Conservation (phyloP, 2,888 invertebrate genomes). For the Lottia scabra region DNA sequence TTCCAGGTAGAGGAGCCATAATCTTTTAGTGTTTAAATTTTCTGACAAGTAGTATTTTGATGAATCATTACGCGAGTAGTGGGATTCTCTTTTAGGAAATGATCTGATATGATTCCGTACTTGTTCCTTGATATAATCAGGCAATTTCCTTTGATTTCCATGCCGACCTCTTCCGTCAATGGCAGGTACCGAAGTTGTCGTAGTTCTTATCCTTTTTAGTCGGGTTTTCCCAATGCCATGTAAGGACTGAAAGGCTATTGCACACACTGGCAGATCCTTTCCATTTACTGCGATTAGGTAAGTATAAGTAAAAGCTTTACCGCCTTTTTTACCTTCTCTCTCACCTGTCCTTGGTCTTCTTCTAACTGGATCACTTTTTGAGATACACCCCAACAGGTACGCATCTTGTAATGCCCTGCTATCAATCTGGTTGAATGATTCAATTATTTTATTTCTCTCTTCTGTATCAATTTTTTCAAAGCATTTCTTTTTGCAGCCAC, state of each 20-base stretch:
- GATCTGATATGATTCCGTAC: slow-evolving; percentile 1
- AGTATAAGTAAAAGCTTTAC: slow-evolving; percentile 6
- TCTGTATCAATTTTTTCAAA: slow-evolving; percentile 3
- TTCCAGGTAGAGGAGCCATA: slow-evolving; percentile 23
- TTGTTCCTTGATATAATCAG: slow-evolving; percentile 13
- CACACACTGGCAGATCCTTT: no score
- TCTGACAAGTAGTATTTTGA: no score
- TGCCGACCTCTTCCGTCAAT: neutral
- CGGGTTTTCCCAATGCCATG: slow-evolving; percentile 12
- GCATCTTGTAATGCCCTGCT: neutral
- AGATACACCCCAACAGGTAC: slow-evolving; percentile 11
- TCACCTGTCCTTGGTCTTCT: slow-evolving; percentile 6
- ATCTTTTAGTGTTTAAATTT: slow-evolving; percentile 19
- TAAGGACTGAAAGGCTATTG: neutral
- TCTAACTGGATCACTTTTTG: neutral
- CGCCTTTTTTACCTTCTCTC: slow-evolving; percentile 9
- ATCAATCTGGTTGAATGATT: slow-evolving; percentile 11
- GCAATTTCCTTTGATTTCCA: neutral
- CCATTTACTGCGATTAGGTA: neutral
- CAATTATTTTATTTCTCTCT: neutral
- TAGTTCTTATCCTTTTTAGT: slow-evolving; percentile 1
- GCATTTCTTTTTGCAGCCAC: slow-evolving; percentile 7
- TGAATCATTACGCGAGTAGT: slow-evolving; percentile 15
- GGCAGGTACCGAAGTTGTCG: slow-evolving; percentile 3
- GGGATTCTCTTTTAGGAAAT: slow-evolving; percentile 16